Evolutionary conservation across 37 sponge, comb jelly and placozoan genomes (phyloP).

Genomic region (Hexactinellida sp.): DNA sequence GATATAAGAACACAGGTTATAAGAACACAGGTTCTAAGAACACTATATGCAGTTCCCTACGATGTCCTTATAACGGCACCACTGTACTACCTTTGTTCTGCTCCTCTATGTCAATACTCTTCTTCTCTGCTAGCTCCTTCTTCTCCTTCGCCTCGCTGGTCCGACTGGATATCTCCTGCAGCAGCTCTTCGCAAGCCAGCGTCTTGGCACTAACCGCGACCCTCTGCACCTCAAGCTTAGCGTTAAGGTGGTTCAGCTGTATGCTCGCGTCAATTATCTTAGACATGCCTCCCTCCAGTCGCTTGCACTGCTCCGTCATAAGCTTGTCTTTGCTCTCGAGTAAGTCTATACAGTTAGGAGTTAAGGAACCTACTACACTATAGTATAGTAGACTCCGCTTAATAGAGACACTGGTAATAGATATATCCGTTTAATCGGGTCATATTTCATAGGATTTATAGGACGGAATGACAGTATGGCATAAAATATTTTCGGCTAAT

Average conservation of each 20-base stretch:
- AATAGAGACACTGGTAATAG: too few relatives aligned
- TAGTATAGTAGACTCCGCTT: too few relatives aligned
- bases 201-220: slow-evolving; percentile 87
- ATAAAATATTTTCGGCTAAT: background rate
- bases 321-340: slow-evolving; percentile 81
- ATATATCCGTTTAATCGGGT: too few relatives aligned
- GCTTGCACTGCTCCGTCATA: slow-evolving; percentile 75
- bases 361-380: background rate
- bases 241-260: slow-evolving; percentile 76
- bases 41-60: too few relatives aligned
- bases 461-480: background rate
- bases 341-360: slow-evolving; percentile 31
- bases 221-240: slow-evolving; percentile 87
- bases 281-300: slow-evolving; percentile 75
- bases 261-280: slow-evolving; percentile 85
- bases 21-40: too few relatives aligned
- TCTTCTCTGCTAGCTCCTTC: slow-evolving; percentile 76
- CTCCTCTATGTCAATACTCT: slow-evolving; percentile 91
- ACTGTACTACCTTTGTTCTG: slow-evolving; percentile 61
- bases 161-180: slow-evolving; percentile 67
- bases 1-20: too few relatives aligned
- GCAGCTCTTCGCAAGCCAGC: slow-evolving; percentile 70
- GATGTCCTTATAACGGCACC: too few relatives aligned
- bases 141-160: slow-evolving; percentile 75
- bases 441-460: too few relatives aligned